A percentile compares a stretch with the other conserved stretches of the same genome.
Evolutionary conservation across 2,888 invertebrate genomes (phyloP).

Genomic region (Ophion ellenae): DNA sequence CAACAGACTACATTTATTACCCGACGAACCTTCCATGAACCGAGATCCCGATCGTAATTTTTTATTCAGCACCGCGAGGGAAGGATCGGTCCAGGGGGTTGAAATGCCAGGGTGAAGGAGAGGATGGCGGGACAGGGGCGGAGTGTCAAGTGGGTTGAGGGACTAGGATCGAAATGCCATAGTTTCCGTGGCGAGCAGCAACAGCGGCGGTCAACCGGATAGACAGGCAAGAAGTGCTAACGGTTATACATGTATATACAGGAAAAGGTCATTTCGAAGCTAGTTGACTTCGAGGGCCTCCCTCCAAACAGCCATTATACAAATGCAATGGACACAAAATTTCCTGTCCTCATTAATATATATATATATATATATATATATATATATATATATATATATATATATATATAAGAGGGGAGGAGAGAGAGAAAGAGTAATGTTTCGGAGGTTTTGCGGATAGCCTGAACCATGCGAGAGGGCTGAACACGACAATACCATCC

Average conservation of each 20-base stretch:
- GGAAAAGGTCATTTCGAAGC: background rate
- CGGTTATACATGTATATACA: background rate
- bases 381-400: too few relatives aligned
- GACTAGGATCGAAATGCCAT: constrained; percentile 24
- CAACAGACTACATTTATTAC: constrained; percentile 50
- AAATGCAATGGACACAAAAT: background rate
- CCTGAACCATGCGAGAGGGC: constrained; percentile 55
- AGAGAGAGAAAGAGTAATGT: constrained; percentile 1
- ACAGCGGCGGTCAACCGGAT: constrained; percentile 28
- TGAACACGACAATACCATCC: constrained; percentile 69
- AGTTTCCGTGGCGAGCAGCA: constrained; percentile 49
- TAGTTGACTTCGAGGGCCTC: background rate
- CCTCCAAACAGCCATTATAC: background rate
- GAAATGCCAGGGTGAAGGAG: constrained; percentile 2
- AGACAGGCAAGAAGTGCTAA: constrained; percentile 38
- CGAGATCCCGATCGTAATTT: constrained; percentile 64
- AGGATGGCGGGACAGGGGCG: background rate
- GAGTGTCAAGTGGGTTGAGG: background rate
- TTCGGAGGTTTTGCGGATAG: constrained; percentile 64
- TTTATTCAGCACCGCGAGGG: constrained; percentile 54
- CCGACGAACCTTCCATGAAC: constrained; percentile 31
- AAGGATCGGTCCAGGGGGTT: constrained; percentile 21
- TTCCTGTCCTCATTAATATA: background rate
- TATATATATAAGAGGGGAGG: background rate
- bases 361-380: too few relatives aligned